phyloP scores from a whole-genome alignment of 2,888 invertebrate genomes.

The Malacosoma neustria region DNA sequence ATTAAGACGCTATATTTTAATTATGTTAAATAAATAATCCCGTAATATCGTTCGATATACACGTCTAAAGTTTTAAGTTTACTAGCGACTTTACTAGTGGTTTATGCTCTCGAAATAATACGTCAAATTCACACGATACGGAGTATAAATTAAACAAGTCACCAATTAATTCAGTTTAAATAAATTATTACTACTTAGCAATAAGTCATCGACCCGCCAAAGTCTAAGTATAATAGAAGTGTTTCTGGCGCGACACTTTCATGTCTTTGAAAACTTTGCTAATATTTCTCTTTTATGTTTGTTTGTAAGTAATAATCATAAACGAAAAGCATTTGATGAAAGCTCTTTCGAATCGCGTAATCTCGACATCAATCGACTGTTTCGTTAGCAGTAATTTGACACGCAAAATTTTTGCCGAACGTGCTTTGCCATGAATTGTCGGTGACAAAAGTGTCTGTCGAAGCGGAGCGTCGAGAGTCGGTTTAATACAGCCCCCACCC shows the following conservation, averaged over 20 bases:
- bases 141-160: background rate
- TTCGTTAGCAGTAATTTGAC: slow-evolving; percentile 50
- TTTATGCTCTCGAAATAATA: background rate
- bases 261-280: slow-evolving; percentile 19
- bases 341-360: slow-evolving; percentile 34
- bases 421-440: slow-evolving; percentile 66
- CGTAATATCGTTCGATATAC: no score
- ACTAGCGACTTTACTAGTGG: no score
- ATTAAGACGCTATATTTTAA: slow-evolving; percentile 30
- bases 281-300: slow-evolving; percentile 1
- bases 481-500: slow-evolving; percentile 64
- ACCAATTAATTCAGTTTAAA: background rate
- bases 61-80: no score
- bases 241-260: slow-evolving; percentile 12
- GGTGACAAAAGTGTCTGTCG: slow-evolving; percentile 68
- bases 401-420: slow-evolving; percentile 64
- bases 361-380: slow-evolving; percentile 46
- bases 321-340: slow-evolving; percentile 30
- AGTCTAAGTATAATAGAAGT: background rate
- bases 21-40: background rate
- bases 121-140: background rate
- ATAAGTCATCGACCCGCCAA: background rate
- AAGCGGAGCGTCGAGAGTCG: slow-evolving; percentile 58
- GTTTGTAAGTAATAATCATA: slow-evolving; percentile 25
- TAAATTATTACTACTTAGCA: background rate